Evolutionary conservation across 1,140 invertebrate species (phyloP), one percentile per base, ranked within the genome.

Genomic region (Anagrus nilaparvatae): DNA sequence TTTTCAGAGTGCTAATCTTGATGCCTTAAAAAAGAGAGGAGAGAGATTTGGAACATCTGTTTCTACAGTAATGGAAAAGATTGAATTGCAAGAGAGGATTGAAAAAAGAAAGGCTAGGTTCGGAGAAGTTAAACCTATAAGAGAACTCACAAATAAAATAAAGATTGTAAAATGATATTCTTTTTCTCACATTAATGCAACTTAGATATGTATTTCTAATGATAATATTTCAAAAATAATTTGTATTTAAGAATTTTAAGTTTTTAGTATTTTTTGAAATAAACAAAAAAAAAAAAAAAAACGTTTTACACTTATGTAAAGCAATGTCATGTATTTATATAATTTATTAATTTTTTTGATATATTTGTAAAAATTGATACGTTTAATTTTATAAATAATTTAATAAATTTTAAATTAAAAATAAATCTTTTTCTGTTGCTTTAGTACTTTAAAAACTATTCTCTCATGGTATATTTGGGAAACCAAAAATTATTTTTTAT

Each of bases 31-130:
- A 53, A 78, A 83, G 50, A 70, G 83, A 41, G 80, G 80, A 19
- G 78, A 84, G 64, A 69, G 82, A 48, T 87, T 87, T 69, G 83
- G 83, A 4, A 67, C 72, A 13, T 78, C 76, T 9, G 77, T 81
- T n/a, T 82, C 81, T 2, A 75, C 72, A 29, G 66, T 76, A 19
- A 74, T 81, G 62, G 71, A 75, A 27, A 79, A 80, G 54, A 66
- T 59, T 44, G 74, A 79, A 55, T 66, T 73, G 13, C 69, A 79
- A 49, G 81, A 80, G 44, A 75, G 71, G 55, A 62, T 83, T 56
- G 76, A 79, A 33, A 82, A 82, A 57, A 71, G 82, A 21, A 81
- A 82, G 60, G 78, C 72, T 27, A 72, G 82, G 51, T 84, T 84
- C 61, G 75, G 77, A 9, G 60, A 62, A 44, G 65, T 62, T 4